phyloP scores from a whole-genome alignment of 1,140 invertebrate genomes.

The Bombus haemorrhoidalis region DNA sequence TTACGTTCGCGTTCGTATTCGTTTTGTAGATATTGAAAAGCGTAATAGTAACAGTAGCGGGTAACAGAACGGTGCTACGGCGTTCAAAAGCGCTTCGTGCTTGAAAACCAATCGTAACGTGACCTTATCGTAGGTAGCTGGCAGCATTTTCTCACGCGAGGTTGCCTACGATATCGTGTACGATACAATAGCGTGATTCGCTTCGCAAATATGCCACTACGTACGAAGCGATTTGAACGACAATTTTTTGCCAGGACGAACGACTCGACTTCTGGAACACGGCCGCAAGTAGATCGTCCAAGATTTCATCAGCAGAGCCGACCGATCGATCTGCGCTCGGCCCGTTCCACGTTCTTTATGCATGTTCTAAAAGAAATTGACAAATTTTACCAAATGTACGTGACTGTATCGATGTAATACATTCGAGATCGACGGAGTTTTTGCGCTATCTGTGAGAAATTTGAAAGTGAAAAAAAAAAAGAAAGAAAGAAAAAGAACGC shows the following conservation, averaged over 20 bases:
- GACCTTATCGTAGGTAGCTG: not conserved
- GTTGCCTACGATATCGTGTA: not conserved
- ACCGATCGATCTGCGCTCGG: slow-evolving; percentile 75
- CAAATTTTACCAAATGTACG: not conserved
- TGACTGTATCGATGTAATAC: not conserved
- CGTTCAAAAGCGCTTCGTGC: slow-evolving; percentile 26
- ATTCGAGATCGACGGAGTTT: not conserved
- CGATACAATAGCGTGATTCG: not conserved
- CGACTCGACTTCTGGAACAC: not conserved
- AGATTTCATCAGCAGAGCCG: slow-evolving; percentile 69
- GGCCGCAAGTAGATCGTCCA: not conserved
- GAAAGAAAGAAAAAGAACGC: no score
- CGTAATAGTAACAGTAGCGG: not conserved
- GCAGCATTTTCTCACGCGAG: not conserved
- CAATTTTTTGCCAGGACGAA: not conserved
- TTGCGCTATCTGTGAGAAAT: not conserved
- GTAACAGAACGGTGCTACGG: not conserved
- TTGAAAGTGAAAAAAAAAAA: no score
- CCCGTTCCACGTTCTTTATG: slow-evolving; percentile 67
- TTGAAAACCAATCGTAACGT: not conserved
- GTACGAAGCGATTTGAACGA: slow-evolving; percentile 33
- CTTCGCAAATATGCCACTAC: not conserved
- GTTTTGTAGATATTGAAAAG: slow-evolving; percentile 9
- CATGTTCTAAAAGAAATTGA: slow-evolving; percentile 73
- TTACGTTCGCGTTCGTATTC: slow-evolving; percentile 22